Evolutionary conservation across 2,888 invertebrate species (phyloP), one percentile per base, ranked within the genome.

Genomic region (Tiliacea citrago): DNA sequence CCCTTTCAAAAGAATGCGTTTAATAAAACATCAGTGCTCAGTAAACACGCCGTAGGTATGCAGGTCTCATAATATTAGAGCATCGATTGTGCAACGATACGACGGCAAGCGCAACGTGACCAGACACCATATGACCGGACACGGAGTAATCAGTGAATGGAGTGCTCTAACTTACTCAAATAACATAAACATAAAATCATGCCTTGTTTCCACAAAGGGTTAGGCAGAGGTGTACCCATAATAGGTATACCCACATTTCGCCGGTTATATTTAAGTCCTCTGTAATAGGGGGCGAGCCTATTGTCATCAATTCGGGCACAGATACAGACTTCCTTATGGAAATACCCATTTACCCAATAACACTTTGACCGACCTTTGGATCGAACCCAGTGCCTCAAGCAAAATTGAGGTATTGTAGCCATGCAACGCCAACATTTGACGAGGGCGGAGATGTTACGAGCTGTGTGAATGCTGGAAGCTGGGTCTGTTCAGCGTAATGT

Each of bases 1-100:
- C 18, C 13, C 21, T 0, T 51, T 51, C 13, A n/a, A 24, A 63
- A 51, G 58, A 63, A 60, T 83, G 66, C 57, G 12, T 47, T 79
- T 9, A 72, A 68, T 63, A 79, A 70, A 70, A 67, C 71, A 67
- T 51, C 8, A 51, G 16, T 65, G 24, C 29, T 53, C n/a, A 29
- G 74, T 81, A 80, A 81, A 81, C 81, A 68, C 16, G 47, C 18
- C n/a, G 16, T 60, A 55, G 47, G 73, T 84, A 81, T 84, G 75
- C 85, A 60, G 60, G 55, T 84, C 81, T 67, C 84, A 68, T 75
- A 75, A 42, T 68, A 45, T 81, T 81, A 81, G 85, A 75, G 67
- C 69, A 84, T 81, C 81, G 55, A 61, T 84, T 81, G 81, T 84
- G 39, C 70, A 68, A 77, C 29, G 51, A 62, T 9, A 35, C 53